Evolutionary conservation across 2,113 vertebrate genomes (phyloP).

Genomic region (Petroica traversi): DNA sequence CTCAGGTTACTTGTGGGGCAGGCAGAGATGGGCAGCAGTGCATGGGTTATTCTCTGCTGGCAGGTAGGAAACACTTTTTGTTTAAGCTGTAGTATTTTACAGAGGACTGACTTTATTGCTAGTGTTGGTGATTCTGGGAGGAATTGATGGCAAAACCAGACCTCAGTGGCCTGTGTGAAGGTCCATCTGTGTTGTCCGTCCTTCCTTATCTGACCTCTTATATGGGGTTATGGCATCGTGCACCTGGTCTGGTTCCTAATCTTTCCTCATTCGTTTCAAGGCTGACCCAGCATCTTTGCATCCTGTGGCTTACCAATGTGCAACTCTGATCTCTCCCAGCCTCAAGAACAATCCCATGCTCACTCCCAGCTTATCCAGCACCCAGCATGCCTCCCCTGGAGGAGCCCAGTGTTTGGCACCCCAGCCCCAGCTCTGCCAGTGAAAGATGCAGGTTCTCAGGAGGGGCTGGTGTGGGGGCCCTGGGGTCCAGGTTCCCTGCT

Average conservation of each 20-base stretch:
- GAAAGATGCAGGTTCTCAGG: fast-evolving
- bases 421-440: background rate
- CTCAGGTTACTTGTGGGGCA: background rate
- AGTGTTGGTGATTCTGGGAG: fast-evolving
- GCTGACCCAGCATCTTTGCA: background rate
- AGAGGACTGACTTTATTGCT: background rate
- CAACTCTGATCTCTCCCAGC: background rate
- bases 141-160: background rate
- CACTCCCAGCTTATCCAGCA: background rate
- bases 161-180: background rate
- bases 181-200: background rate
- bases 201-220: background rate
- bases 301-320: fast-evolving
- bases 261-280: background rate
- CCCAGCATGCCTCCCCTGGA: fast-evolving
- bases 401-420: fast-evolving
- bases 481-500: fast-evolving
- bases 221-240: background rate
- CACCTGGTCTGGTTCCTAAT: background rate
- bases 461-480: background rate
- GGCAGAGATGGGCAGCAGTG: background rate
- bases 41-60: background rate
- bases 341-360: fast-evolving
- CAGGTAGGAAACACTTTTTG: background rate
- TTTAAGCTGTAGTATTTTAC: background rate